These are phyloP conservation scores for Dascillus cervinus DNA, from an alignment of 2,888 invertebrate genomes.

Conservation along the genomic window DNA sequence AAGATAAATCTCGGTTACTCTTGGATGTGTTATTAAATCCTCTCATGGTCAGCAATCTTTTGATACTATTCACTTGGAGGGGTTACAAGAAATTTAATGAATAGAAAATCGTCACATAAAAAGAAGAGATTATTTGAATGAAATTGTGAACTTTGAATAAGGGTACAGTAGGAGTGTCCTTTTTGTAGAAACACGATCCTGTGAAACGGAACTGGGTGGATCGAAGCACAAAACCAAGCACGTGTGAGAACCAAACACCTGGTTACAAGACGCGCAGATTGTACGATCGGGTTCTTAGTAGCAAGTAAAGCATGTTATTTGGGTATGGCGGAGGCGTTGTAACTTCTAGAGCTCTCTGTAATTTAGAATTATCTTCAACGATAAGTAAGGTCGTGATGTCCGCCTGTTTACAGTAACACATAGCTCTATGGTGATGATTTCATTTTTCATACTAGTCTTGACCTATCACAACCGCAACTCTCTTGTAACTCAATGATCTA, in stretches of 20 bases:
- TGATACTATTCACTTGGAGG: constrained; percentile 21
- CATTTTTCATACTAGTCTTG: constrained; percentile 1
- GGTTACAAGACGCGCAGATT: constrained; percentile 22
- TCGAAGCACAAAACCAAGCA: constrained; percentile 30
- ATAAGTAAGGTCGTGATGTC: constrained; percentile 20
- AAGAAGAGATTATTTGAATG: constrained; percentile 30
- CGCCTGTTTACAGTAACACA: constrained; percentile 8
- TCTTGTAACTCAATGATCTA: no score
- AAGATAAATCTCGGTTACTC: constrained; percentile 18
- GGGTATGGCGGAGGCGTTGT: constrained; percentile 23
- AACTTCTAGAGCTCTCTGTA: constrained; percentile 24
- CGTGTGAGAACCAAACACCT: constrained; percentile 43
- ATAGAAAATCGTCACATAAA: constrained; percentile 5
- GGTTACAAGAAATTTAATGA: constrained; percentile 23
- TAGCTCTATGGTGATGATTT: constrained; percentile 4
- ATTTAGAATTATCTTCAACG: constrained; percentile 25
- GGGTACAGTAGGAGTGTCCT: constrained; percentile 33
- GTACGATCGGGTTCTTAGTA: constrained; percentile 21
- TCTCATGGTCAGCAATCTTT: constrained; percentile 14
- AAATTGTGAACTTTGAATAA: constrained; percentile 23
- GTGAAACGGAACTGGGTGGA: constrained; percentile 43
- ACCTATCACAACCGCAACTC: neutral
- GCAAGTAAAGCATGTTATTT: constrained; percentile 22
- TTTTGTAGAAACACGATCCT: constrained; percentile 40
- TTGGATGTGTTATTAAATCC: constrained; percentile 5